A percentile compares a stretch with the other conserved stretches of the same genome.
Evolutionary conservation across 2,888 invertebrate species (phyloP).

Genomic region (Willowsia nigromaculata): DNA sequence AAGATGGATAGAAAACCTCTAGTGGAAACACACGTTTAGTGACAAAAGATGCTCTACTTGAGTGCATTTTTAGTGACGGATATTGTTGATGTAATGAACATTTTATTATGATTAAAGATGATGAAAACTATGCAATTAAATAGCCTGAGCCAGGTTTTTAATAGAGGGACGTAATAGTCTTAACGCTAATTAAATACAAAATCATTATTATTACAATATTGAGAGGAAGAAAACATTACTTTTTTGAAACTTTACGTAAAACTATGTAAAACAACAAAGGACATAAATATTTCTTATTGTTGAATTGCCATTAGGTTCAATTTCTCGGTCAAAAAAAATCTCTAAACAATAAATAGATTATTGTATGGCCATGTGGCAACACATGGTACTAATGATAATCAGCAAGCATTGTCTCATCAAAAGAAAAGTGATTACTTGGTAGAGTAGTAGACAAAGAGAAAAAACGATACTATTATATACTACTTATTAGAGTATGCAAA

Average conservation of each 20-base stretch:
- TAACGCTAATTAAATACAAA: background rate
- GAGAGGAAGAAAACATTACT: background rate
- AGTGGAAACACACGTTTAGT: background rate
- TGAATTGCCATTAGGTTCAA: background rate
- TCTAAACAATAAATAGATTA: background rate
- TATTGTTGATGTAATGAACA: conserved; percentile 43
- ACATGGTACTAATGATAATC: conserved; percentile 26
- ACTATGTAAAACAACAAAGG: background rate
- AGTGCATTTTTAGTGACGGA: conserved; percentile 27
- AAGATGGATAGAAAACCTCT: background rate
- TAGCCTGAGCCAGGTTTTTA: conserved; percentile 77
- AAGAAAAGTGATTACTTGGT: conserved; percentile 51
- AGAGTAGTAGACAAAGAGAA: conserved; percentile 27
- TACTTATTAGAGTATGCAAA: conserved; percentile 9
- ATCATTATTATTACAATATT: background rate
- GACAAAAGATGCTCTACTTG: background rate
- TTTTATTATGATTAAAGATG: conserved; percentile 44
- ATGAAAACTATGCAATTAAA: conserved; percentile 76
- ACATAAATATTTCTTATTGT: background rate
- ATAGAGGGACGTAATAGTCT: conserved; percentile 73
- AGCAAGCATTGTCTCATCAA: conserved; percentile 51
- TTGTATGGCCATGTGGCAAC: background rate
- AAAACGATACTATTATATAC: conserved; percentile 16
- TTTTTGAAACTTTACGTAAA: background rate
- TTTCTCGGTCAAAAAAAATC: background rate